These are phyloP conservation scores for Pelusios castaneus DNA, from an alignment of 2,113 vertebrate species.

Conservation along the genomic window DNA sequence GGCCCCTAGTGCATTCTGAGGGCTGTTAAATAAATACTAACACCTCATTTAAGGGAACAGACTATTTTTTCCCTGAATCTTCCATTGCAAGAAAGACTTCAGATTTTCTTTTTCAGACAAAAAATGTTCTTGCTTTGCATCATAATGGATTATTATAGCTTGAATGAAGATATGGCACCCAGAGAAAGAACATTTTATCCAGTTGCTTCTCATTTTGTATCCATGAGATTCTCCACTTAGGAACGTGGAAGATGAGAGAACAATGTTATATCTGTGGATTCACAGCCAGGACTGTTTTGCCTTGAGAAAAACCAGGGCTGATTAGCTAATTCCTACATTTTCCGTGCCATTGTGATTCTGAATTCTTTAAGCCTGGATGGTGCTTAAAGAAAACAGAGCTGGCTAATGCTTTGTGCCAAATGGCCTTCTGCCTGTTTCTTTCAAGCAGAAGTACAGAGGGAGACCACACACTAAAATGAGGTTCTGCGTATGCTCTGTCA, in stretches of 20 bases:
- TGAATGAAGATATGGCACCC: not conserved
- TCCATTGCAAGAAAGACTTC: fast-evolving
- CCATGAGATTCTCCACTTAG: not conserved
- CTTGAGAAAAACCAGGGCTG: conserved; percentile 21
- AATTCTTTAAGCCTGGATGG: conserved; percentile 39
- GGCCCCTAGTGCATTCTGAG: fast-evolving
- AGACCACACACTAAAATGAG: conserved; percentile 18
- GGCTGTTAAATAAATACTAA: not conserved
- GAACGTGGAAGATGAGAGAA: conserved; percentile 11
- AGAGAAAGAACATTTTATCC: not conserved
- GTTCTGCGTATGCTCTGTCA: conserved; percentile 28
- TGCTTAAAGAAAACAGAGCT: conserved; percentile 28
- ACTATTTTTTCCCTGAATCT: not conserved
- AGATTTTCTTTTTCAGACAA: not conserved
- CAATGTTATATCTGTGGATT: not conserved
- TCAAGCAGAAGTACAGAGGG: conserved; percentile 2
- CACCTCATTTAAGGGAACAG: fast-evolving
- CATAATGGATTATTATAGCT: not conserved
- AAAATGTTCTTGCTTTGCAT: not conserved
- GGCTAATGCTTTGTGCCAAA: not conserved
- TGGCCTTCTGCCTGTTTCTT: conserved; percentile 8
- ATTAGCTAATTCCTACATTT: not conserved
- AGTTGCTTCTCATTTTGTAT: not conserved
- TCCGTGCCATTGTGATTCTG: not conserved
- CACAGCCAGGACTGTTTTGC: not conserved